Base-by-base conservation (phyloP, 1,140 invertebrate species). In the Brachionus manjavacas region DNA sequence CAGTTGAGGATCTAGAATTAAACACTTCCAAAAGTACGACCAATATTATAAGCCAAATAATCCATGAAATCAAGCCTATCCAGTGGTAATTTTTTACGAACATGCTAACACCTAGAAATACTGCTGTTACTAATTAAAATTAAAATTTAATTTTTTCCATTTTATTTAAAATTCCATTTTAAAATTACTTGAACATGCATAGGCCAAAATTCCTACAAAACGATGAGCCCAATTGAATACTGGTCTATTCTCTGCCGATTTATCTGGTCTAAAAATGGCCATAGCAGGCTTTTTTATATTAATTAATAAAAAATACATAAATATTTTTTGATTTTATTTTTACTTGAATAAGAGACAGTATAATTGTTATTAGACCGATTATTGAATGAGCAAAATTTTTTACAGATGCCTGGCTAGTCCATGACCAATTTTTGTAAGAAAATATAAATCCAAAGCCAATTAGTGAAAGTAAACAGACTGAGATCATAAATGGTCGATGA, bases 231-330 rank as follows among this genome's bases (percentile, higher is more conserved):
- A 76, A 25, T 76, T 76, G n/a, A 76, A 76, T 6, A 76, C 12
- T 49, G 72, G 72, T 28, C 72, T 43, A 31, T 46, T 76, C 11
- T 23, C 25, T 4, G 20, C 43, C 1, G 3, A 11, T 76, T 76
- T 76, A 76, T 76, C 72, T 25, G 72, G 72, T 46, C 72, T 76
- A 76, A 76, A 76, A 76, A 76, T 25, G 9, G 72, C 72, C 43
- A 76, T 76, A 16, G 49, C 41, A 20, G 72, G 72, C 72, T 76
- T 12, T 46, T n/a, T 46, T 46, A 0, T 11, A 12, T 46, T 49
- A 2, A 72, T 41, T 35, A n/a, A 11, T 43, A 41, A 76, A 49
- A 25, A 76, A 35, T 43, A 7, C 31, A 35, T 35, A 35, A 35
- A 35, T 35, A 35, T 35, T 6, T 35, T 35, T 39, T 16, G 3